Evolutionary conservation across 1,140 invertebrate genomes (phyloP).

Genomic region (Panagrolaimus sp.): DNA sequence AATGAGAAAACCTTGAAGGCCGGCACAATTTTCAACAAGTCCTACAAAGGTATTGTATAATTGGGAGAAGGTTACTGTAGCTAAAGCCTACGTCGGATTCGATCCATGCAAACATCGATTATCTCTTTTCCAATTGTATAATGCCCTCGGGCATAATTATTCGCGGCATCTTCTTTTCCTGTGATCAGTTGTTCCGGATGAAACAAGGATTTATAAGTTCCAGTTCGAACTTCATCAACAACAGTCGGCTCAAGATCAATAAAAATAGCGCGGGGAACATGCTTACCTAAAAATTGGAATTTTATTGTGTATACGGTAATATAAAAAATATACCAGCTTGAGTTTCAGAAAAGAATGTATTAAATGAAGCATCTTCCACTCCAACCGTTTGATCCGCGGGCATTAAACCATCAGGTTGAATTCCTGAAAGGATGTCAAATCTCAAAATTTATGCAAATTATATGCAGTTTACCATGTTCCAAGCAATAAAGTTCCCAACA

Average conservation of each 20-base stretch:
- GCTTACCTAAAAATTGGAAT: conserved; percentile 64
- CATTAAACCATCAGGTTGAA: conserved; percentile 67
- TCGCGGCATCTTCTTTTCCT: conserved; percentile 60
- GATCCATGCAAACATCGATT: conserved; percentile 61
- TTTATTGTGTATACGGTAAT: conserved; percentile 46
- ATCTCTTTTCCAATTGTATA: conserved; percentile 80
- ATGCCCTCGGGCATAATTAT: conserved; percentile 70
- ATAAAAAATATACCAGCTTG: conserved; percentile 64
- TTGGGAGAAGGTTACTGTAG: background rate
- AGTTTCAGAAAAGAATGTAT: conserved; percentile 65
- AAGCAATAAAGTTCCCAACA: conserved; percentile 67
- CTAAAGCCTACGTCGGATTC: conserved; percentile 49
- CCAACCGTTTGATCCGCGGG: conserved; percentile 40
- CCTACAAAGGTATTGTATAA: conserved; percentile 60
- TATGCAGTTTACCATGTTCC: conserved; percentile 61
- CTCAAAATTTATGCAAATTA: conserved; percentile 36
- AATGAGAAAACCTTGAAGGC: conserved; percentile 77
- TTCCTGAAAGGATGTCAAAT: background rate
- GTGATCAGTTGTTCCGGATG: conserved; percentile 60
- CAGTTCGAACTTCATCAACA: conserved; percentile 66
- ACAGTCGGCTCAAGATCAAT: conserved; percentile 81
- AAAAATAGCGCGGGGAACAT: conserved; percentile 75
- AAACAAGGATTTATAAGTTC: conserved; percentile 57
- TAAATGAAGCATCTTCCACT: conserved; percentile 61
- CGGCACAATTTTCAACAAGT: conserved; percentile 78